Conservation (phyloP, 2,113 vertebrate species). For the Centropristis striata region DNA sequence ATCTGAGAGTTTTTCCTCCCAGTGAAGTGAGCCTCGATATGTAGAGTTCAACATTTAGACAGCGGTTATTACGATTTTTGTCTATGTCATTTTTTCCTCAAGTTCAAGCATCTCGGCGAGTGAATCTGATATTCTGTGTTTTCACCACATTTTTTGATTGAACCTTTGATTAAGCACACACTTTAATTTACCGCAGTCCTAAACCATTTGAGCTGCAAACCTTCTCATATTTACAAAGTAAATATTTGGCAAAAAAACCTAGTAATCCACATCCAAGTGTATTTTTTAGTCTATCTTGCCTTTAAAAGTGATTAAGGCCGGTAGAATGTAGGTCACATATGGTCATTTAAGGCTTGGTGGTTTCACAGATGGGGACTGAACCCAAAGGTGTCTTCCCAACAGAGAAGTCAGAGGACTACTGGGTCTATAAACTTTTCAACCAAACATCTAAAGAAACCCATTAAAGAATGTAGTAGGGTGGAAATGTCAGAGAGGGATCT, state of each 20-base stretch:
- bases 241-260: neutral
- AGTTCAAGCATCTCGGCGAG: no score
- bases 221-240: neutral
- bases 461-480: neutral
- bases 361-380: constrained; percentile 16
- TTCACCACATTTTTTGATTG: neutral
- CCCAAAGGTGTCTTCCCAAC: neutral
- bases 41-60: neutral
- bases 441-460: neutral
- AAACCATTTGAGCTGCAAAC: neutral
- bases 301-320: neutral
- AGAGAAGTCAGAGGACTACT: neutral
- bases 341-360: constrained; percentile 10
- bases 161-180: neutral
- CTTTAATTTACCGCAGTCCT: neutral
- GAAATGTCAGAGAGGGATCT: neutral
- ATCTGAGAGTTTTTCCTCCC: neutral
- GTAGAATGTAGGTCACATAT: constrained; percentile 50
- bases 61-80: no score
- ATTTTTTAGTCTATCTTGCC: neutral
- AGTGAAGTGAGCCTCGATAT: neutral
- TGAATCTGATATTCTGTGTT: neutral
- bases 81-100: no score
- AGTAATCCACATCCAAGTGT: neutral
- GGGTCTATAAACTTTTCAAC: neutral